phyloP scores from a whole-genome alignment of 30 jellyfish, hydroid and myxozoan genomes.

The Chrysaora quinquecirrha region DNA sequence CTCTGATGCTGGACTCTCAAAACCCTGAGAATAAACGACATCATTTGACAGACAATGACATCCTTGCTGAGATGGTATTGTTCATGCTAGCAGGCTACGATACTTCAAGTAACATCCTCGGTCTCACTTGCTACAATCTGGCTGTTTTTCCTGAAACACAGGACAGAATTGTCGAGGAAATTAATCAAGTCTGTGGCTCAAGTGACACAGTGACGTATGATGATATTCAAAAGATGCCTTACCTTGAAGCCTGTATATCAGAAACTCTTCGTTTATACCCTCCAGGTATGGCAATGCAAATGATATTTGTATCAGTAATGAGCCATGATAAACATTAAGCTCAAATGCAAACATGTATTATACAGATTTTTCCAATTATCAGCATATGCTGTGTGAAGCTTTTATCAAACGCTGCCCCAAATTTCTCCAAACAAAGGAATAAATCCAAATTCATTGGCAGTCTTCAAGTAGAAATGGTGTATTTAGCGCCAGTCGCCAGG shows the following conservation, averaged over 20 bases:
- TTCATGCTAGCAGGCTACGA: conserved; percentile 77
- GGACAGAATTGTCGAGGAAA: conserved; percentile 51
- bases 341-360: no score
- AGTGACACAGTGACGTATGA: conserved; percentile 46
- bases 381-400: no score
- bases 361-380: no score
- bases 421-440: no score
- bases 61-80: conserved; percentile 57
- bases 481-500: no score
- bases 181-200: conserved; percentile 35
- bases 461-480: no score
- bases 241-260: conserved; percentile 70
- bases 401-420: no score
- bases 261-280: conserved; percentile 65
- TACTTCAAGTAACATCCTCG: conserved; percentile 55
- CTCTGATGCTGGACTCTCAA: conserved; percentile 64
- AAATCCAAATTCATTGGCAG: no score
- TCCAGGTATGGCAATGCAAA: not conserved
- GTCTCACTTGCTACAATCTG: conserved; percentile 43
- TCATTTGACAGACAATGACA: conserved; percentile 57
- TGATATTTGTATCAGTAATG: no score
- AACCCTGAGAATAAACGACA: conserved; percentile 61
- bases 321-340: no score
- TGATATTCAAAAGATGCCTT: conserved; percentile 49
- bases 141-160: conserved; percentile 71